phyloP scores from a whole-genome alignment of 2,113 vertebrate genomes.

The Sturnira hondurensis region DNA sequence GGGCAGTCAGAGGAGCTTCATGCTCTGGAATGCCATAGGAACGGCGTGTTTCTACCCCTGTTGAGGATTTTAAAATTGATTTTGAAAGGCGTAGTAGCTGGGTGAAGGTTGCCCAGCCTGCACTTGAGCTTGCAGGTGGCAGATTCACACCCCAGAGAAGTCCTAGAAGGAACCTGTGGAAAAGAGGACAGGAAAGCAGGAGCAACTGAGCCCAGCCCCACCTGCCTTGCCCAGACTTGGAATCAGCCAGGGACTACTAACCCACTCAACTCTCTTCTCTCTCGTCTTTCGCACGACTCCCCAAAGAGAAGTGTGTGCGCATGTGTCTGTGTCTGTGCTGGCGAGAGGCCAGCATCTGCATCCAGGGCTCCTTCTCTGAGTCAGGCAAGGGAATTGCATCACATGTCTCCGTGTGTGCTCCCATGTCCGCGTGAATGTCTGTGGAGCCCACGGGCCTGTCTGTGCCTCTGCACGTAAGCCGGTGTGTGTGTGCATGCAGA shows the following conservation, averaged over 20 bases:
- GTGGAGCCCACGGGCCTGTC: not conserved
- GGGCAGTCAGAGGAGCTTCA: not conserved
- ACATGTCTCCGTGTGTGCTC: not conserved
- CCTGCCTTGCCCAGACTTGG: not conserved
- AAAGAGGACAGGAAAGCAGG: not conserved
- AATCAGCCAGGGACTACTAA: not conserved
- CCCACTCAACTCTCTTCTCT: not conserved
- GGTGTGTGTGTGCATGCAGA: not conserved
- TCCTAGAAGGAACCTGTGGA: not conserved
- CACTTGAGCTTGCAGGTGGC: not conserved
- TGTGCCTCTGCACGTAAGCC: not conserved
- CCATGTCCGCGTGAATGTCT: not conserved
- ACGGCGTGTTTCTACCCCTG: not conserved
- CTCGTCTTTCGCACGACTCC: slow-evolving; percentile 31
- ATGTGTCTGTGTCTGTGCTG: slow-evolving; percentile 20
- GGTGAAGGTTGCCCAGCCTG: not conserved
- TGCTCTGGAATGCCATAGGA: not conserved
- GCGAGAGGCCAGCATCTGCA: not conserved
- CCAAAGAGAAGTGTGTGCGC: slow-evolving; percentile 38
- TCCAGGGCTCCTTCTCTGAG: not conserved
- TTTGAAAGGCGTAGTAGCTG: not conserved
- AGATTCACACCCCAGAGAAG: not conserved
- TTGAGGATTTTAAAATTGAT: not conserved
- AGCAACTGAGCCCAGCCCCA: not conserved
- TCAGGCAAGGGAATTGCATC: not conserved